Conservation (phyloP, 2,888 invertebrate species). For the Patella depressa region DNA sequence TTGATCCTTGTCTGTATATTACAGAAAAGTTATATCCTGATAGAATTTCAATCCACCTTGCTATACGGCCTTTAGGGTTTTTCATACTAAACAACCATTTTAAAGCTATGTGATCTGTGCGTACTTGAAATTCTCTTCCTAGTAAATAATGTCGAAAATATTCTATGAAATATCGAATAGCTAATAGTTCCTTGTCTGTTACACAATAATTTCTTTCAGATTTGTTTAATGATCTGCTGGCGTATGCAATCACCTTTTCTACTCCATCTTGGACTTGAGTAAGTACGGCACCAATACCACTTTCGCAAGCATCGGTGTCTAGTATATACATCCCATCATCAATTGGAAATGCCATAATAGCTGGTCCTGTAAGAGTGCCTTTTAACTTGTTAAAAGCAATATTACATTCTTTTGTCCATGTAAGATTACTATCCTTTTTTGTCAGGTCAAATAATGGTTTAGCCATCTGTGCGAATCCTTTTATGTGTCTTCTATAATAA, state of each 20-base stretch:
- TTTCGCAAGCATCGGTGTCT: background rate
- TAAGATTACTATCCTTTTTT: background rate
- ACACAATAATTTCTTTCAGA: background rate
- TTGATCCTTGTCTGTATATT: background rate
- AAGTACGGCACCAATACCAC: background rate
- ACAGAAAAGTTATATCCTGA: background rate
- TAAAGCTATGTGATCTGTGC: background rate
- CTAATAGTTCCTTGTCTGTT: background rate
- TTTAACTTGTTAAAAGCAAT: background rate
- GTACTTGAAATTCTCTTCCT: background rate
- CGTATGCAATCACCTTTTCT: background rate
- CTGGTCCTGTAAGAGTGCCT: background rate
- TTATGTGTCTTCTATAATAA: background rate
- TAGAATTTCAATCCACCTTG: background rate
- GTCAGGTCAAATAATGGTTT: background rate
- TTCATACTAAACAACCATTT: background rate
- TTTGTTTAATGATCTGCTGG: background rate
- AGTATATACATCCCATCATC: background rate
- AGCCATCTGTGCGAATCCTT: background rate
- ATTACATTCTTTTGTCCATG: background rate
- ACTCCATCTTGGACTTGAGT: background rate
- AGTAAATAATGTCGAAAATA: background rate
- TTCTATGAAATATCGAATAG: background rate
- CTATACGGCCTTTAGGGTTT: background rate
- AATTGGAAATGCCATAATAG: background rate